phyloP scores from a whole-genome alignment of 2,797 vertebrate genomes.

The Ceryle rudis region DNA sequence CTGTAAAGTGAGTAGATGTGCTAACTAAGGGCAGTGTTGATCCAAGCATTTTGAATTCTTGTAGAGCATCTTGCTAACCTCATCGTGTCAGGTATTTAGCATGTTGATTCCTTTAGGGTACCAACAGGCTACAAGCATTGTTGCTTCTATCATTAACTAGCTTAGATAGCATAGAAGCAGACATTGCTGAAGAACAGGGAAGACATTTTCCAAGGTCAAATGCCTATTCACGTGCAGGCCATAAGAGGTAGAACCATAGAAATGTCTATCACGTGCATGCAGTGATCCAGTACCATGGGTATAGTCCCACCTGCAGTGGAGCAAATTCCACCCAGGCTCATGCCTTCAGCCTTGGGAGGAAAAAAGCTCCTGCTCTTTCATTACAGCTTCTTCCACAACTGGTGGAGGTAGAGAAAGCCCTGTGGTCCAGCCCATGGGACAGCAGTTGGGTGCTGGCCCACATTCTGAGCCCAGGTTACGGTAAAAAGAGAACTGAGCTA shows the following conservation, averaged over 20 bases:
- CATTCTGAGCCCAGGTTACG: neutral
- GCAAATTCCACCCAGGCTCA: neutral
- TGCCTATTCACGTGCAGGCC: neutral
- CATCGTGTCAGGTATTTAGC: neutral
- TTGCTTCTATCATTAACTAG: neutral
- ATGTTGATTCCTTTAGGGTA: neutral
- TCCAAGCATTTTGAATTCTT: neutral
- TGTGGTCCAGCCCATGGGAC: neutral
- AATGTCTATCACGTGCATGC: no score
- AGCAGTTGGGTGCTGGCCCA: fast-evolving
- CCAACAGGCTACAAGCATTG: constrained; percentile 8
- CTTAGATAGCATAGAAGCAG: neutral
- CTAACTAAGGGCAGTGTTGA: neutral
- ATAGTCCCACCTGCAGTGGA: neutral
- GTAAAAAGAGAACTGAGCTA: neutral
- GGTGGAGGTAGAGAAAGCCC: neutral
- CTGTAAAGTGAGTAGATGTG: neutral
- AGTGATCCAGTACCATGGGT: fast-evolving
- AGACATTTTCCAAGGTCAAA: neutral
- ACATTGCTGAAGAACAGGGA: neutral
- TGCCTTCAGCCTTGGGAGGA: fast-evolving
- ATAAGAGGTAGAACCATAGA: neutral
- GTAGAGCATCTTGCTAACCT: neutral
- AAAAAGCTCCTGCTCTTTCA: neutral
- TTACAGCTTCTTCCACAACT: neutral